Base-by-base conservation (phyloP, 2,888 invertebrate genomes). In the Xanthia icteritia region DNA sequence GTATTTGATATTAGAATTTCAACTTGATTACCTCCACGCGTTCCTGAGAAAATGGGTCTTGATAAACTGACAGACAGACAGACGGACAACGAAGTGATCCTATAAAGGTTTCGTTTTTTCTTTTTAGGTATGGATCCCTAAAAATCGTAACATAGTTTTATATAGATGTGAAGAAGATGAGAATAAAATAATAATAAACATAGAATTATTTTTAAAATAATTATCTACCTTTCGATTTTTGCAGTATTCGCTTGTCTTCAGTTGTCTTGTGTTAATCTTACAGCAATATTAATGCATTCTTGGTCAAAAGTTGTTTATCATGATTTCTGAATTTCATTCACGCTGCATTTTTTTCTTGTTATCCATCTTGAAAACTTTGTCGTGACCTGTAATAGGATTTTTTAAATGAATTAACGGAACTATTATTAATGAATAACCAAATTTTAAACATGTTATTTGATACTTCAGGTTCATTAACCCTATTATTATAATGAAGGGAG, bases 301-400 rank as follows among this genome's bases (percentile, higher is more conserved):
- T 27, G 13, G 56, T 56, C n/a, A 56, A 56, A 56, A 56, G n/a
- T n/a, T 56, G 5, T n/a, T 27, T 2, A 27, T 15, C 56, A n/a
- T 6, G 2, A 1, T 27, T 6, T 15, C 9, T 15, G 27, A 56
- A 56, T 60, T 60, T 60, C 17, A 60, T 60, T 60, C 13, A 20
- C 2, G 20, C 9, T 36, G 0, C 1, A 15, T 39, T 15, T 17
- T n/a, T 6, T 23, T 36, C 60, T 31, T 8, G 4, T 23, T 20
- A 9, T 20, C 27, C 11, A 1, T 15, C 17, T 61, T 23, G 15
- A 36, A n/a, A 20, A 0, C 27, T 48, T 42, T 20, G 23, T 23
- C 6, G 23, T 15, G 4, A 69, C 27, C 82, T 82, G 82, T 76
- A 82, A 82, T 69, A 58, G 20, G 81, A 76, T 61, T 65, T 72